phyloP scores from a whole-genome alignment of 2,113 vertebrate species.

The Equus przewalskii region DNA sequence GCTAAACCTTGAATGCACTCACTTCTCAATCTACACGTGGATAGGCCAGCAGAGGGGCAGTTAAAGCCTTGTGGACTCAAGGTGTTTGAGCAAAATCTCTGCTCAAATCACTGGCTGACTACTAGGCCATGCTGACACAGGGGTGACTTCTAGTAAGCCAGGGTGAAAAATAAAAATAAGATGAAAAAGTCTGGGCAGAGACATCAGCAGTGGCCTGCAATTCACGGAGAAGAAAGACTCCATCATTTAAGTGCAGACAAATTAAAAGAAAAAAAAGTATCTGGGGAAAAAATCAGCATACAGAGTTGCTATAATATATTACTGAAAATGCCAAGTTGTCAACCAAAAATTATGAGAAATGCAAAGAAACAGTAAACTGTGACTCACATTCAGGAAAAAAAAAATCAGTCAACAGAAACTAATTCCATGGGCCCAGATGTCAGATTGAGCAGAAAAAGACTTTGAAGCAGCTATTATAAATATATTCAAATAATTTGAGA shows the following conservation, averaged over 20 bases:
- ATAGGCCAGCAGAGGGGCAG: neutral
- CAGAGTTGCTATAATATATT: neutral
- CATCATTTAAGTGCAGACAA: neutral
- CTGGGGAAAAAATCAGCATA: neutral
- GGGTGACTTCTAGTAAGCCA: neutral
- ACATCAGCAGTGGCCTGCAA: neutral
- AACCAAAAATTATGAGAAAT: constrained; percentile 36
- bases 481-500: constrained; percentile 27
- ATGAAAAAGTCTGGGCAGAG: constrained; percentile 22
- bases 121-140: neutral
- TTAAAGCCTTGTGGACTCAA: neutral
- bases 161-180: neutral
- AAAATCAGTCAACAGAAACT: neutral
- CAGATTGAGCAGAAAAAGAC: neutral
- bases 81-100: constrained; percentile 37
- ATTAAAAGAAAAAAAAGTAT: neutral
- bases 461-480: constrained; percentile 11
- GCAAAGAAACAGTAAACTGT: neutral
- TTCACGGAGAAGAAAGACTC: neutral
- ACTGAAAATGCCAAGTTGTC: neutral
- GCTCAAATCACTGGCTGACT: neutral
- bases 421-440: neutral
- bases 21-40: neutral
- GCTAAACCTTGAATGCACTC: constrained; percentile 10
- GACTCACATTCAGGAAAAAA: neutral